Evolutionary conservation across 2,113 vertebrate species (phyloP).

Genomic region (Neogobius melanostomus): DNA sequence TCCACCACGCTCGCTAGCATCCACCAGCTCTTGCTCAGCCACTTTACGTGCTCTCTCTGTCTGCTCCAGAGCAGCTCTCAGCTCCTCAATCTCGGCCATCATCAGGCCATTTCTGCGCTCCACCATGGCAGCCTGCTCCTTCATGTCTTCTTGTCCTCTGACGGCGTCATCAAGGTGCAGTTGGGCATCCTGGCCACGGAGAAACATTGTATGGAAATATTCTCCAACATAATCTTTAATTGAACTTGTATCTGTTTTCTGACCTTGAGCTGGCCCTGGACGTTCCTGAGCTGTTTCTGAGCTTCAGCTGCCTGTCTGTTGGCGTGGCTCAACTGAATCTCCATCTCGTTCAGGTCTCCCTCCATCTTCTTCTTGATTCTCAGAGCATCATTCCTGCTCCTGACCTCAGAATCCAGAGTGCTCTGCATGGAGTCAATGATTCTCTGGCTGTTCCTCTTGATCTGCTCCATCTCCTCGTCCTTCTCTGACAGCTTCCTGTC

Average conservation of each 20-base stretch:
- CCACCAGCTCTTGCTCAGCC: conserved; percentile 89
- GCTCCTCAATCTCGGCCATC: conserved; percentile 66
- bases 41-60: conserved; percentile 79
- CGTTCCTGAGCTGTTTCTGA: too few species aligned
- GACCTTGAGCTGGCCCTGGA: too few species aligned
- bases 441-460: conserved; percentile 85
- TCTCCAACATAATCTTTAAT: too few species aligned
- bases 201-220: conserved; percentile 74
- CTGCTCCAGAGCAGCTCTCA: conserved; percentile 65
- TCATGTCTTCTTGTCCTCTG: conserved; percentile 83
- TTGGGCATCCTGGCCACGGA: conserved; percentile 78
- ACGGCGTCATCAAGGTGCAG: conserved; percentile 86
- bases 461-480: conserved; percentile 85
- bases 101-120: conserved; percentile 77
- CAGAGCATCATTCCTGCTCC: conserved; percentile 74
- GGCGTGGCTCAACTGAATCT: too few species aligned
- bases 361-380: conserved; percentile 80
- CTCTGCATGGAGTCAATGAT: conserved; percentile 83
- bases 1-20: conserved; percentile 85
- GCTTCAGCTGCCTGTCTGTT: too few species aligned
- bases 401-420: conserved; percentile 81
- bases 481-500: conserved; percentile 80
- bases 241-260: background rate
- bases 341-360: conserved; percentile 71
- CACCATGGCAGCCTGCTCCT: conserved; percentile 84